These are phyloP conservation scores for Serranus cabrilla DNA, from an alignment of 2,797 vertebrate species.

Conservation along the genomic window DNA sequence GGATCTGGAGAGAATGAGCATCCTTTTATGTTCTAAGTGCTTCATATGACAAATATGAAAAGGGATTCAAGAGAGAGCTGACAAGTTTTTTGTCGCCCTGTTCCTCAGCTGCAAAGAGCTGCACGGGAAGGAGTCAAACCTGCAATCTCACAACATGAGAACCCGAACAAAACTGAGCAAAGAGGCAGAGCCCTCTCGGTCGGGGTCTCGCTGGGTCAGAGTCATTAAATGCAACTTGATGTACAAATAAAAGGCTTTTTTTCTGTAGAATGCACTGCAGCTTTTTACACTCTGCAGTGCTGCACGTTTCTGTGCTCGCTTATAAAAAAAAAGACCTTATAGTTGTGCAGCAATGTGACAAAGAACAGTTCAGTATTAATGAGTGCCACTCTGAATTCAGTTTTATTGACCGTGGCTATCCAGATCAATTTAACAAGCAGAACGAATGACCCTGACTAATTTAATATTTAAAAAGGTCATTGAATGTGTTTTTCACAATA, in stretches of 20 bases:
- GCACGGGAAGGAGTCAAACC: conserved; percentile 63
- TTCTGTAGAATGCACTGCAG: conserved; percentile 11
- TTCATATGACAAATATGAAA: conserved; percentile 74
- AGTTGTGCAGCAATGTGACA: neutral
- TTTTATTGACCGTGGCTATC: conserved; percentile 1
- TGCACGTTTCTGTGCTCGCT: neutral
- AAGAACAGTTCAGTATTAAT: neutral
- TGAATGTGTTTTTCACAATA: conserved; percentile 27
- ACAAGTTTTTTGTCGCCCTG: conserved; percentile 64
- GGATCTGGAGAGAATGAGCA: conserved; percentile 66
- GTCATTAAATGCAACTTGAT: conserved; percentile 42
- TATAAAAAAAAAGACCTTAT: neutral
- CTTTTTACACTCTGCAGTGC: no score
- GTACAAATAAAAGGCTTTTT: conserved; percentile 34
- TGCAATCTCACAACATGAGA: conserved; percentile 62
- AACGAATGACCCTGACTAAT: conserved; percentile 27
- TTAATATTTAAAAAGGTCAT: conserved; percentile 42
- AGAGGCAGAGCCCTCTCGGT: conserved; percentile 32
- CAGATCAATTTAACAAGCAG: conserved; percentile 1
- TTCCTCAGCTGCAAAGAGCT: conserved; percentile 66
- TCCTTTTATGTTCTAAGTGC: conserved; percentile 77
- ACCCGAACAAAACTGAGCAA: conserved; percentile 21
- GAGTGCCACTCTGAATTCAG: conserved; percentile 16
- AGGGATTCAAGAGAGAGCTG: conserved; percentile 64
- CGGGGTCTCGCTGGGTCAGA: conserved; percentile 51